Evolutionary conservation across 2,797 vertebrate species (phyloP).

Genomic region (Acrossocheilus wenchowensis): DNA sequence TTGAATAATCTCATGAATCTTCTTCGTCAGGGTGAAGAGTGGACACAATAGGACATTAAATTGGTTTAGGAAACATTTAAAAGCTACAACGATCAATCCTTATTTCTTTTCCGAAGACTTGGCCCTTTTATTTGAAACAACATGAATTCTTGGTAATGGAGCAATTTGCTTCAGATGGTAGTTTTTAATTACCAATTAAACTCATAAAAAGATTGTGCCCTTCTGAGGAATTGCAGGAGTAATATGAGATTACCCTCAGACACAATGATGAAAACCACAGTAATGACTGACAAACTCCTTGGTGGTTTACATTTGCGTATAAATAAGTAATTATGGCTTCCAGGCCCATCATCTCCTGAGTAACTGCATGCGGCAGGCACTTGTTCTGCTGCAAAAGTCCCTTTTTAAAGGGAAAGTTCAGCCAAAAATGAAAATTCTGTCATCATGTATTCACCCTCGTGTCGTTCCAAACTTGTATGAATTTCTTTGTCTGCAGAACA

Average conservation of each 20-base stretch:
- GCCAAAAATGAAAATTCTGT: not conserved
- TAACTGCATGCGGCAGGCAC: conserved; percentile 18
- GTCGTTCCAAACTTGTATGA: not conserved
- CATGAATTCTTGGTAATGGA: conserved; percentile 31
- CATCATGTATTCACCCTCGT: not conserved
- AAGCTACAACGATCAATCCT: not conserved
- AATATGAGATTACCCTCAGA: conserved; percentile 41
- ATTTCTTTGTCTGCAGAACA: not conserved
- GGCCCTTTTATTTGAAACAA: not conserved
- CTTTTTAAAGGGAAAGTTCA: not conserved
- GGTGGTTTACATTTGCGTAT: conserved; percentile 51
- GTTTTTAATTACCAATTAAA: conserved; percentile 53
- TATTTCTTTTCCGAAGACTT: not conserved
- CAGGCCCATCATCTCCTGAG: conserved; percentile 42
- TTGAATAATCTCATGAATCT: conserved; percentile 21
- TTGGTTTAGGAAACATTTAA: not conserved
- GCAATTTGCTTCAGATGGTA: conserved; percentile 16
- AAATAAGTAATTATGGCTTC: conserved; percentile 59
- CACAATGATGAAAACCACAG: conserved; percentile 53
- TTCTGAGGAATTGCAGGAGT: conserved; percentile 18
- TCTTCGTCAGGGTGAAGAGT: not conserved
- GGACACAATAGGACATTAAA: conserved; percentile 31
- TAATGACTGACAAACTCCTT: conserved; percentile 46
- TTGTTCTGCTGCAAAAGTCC: conserved; percentile 13
- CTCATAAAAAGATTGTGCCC: conserved; percentile 25